A percentile compares a stretch with the other conserved stretches of the same genome.
Evolutionary conservation across 1,140 invertebrate genomes (phyloP).

Genomic region (Laupala kohalensis): DNA sequence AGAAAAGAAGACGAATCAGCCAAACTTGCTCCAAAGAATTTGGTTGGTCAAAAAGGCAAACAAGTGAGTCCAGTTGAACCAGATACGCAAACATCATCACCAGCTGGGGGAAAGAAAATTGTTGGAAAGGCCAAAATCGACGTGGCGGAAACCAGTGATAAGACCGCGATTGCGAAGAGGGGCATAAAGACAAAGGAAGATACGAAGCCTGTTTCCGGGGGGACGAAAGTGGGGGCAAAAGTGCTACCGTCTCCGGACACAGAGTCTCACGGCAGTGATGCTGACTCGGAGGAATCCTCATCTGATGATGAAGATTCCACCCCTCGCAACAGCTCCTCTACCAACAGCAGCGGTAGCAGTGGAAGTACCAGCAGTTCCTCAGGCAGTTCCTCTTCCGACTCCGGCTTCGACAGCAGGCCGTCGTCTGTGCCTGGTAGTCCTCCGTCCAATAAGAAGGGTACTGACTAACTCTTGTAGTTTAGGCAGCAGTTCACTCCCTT

Average conservation of each 20-base stretch:
- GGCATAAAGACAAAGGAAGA: not conserved
- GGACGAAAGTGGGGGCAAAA: not conserved
- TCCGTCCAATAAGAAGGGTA: slow-evolving; percentile 10
- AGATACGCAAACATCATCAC: too few species aligned
- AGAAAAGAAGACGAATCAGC: not conserved
- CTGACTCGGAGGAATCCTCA: not conserved
- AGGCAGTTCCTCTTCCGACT: slow-evolving; percentile 15
- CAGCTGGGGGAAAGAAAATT: too few species aligned
- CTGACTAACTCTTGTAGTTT: not conserved
- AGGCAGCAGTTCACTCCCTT: not conserved
- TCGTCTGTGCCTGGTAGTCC: slow-evolving; percentile 10
- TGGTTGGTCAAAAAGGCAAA: not conserved
- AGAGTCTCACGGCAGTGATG: slow-evolving; percentile 10
- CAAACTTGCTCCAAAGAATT: not conserved
- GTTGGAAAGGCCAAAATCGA: too few species aligned
- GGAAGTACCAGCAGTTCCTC: not conserved
- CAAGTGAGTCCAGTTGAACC: too few species aligned
- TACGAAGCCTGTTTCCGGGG: not conserved
- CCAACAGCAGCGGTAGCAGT: not conserved
- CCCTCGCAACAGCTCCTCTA: not conserved
- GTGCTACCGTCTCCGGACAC: slow-evolving; percentile 10
- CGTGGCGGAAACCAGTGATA: too few species aligned
- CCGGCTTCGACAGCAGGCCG: slow-evolving; percentile 16
- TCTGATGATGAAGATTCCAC: not conserved
- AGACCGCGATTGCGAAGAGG: too few species aligned